These are phyloP conservation scores for Oasisia sp. DNA, from an alignment of 2,888 invertebrate genomes.

Conservation along the genomic window DNA sequence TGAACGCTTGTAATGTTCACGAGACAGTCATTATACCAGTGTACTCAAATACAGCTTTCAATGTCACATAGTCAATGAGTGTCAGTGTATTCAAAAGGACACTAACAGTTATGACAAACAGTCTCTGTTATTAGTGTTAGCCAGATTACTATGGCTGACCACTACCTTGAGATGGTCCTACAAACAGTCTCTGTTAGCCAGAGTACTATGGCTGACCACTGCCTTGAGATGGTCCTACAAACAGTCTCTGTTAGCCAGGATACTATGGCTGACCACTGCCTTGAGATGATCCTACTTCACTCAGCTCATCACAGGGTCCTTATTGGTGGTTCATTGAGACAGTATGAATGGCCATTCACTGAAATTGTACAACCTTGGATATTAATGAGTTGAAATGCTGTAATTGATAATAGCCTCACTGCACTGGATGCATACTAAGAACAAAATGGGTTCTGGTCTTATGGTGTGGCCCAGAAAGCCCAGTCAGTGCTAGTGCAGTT, in stretches of 20 bases:
- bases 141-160: not conserved
- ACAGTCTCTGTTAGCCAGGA: not conserved
- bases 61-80: not conserved
- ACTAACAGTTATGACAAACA: not conserved
- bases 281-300: not conserved
- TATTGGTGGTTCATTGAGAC: not conserved
- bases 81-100: not conserved
- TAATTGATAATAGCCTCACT: not conserved
- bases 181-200: not conserved
- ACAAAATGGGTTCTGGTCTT: not conserved
- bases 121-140: not conserved
- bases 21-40: not conserved
- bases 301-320: not conserved
- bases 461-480: not conserved
- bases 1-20: not conserved
- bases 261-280: not conserved
- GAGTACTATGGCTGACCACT: not conserved
- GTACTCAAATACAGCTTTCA: not conserved
- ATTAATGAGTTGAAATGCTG: not conserved
- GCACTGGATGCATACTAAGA: not conserved
- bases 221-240: not conserved
- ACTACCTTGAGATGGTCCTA: not conserved
- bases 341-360: not conserved
- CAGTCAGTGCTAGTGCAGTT: not conserved
- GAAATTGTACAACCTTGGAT: not conserved